Evolutionary conservation across 2,113 vertebrate genomes (phyloP), one percentile per base, ranked within the genome.

Genomic region (Passer domesticus): DNA sequence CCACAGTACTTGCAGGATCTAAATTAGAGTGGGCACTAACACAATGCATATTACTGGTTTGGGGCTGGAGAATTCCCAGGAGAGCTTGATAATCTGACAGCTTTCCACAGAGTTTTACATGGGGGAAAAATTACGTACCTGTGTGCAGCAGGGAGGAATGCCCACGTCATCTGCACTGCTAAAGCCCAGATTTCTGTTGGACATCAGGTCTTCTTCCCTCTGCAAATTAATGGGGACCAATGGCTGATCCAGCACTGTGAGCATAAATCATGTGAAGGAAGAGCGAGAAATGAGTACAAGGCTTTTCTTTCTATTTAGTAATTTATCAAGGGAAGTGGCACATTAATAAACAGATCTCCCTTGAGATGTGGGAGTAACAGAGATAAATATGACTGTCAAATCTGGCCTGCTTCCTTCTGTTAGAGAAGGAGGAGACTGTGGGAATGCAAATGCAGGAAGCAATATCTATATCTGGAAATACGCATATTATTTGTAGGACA

Each of bases 321-420:
- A 98, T 98, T 98, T 98, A 98, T 98, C 98, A 98, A 97, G 98
- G 97, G 98, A 98, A 98, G 98, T 98, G 98, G 98, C 96, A 79
- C 98, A 98, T 99, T 99, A 99, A 99, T 99, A 98, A 98, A 98
- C 98, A 97, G 98, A 98, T 98, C 98, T 98, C 98, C 98, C 98
- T 98, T 94, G 98, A 98, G 98, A 98, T 97, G 96, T 97, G 97
- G 94, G 97, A 97, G 97, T 98, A 98, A 97, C 97, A 97, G 97
- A 98, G 98, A 99, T 98, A 98, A 98, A 99, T 99, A 97, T 94
- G 97, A 96, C 96, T 97, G 96, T 98, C 98, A 98, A 97, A 95
- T 95, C 95, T 97, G 98, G 98, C 98, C 98, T 97, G 97, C 95
- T 98, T 97, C 96, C 95, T 97, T 97, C 97, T 96, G 96, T 96